These are phyloP conservation scores for Sphaerodactylus townsendi DNA, from an alignment of 2,113 vertebrate genomes.

Conservation along the genomic window DNA sequence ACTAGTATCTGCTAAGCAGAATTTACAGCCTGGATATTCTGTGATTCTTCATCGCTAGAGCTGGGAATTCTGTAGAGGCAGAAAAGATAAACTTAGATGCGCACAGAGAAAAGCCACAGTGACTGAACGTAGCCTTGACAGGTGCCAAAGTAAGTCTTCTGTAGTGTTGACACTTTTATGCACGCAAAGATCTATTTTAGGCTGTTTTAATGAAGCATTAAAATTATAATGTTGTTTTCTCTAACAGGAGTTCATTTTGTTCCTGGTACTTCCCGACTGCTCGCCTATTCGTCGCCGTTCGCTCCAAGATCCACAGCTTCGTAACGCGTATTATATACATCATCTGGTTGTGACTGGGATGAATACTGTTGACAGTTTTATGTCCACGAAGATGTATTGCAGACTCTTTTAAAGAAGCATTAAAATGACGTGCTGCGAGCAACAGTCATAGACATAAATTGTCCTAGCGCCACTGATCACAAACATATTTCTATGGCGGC, in stretches of 20 bases:
- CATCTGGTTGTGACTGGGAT: too few relatives aligned
- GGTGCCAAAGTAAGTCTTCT: rapidly evolving
- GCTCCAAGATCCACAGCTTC: background rate
- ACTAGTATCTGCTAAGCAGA: background rate
- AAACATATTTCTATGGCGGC: background rate
- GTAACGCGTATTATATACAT: too few relatives aligned
- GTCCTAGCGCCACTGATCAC: background rate
- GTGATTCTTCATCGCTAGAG: background rate
- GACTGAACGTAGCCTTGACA: background rate
- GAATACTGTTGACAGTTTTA: too few relatives aligned
- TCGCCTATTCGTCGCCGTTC: background rate
- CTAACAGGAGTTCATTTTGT: background rate
- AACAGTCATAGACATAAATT: background rate
- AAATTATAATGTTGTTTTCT: background rate
- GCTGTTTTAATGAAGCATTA: background rate
- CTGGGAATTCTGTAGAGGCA: constrained; percentile 1
- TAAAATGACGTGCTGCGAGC: background rate
- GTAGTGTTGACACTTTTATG: background rate
- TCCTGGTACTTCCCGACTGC: background rate
- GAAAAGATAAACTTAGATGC: background rate
- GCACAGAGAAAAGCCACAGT: background rate
- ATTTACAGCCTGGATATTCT: constrained; percentile 25
- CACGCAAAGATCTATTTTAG: background rate
- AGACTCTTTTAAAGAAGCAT: too few relatives aligned
- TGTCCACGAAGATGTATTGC: too few relatives aligned